These are phyloP conservation scores for Atrina japonica DNA, from an alignment of 2,888 invertebrate genomes.

Conservation along the genomic window DNA sequence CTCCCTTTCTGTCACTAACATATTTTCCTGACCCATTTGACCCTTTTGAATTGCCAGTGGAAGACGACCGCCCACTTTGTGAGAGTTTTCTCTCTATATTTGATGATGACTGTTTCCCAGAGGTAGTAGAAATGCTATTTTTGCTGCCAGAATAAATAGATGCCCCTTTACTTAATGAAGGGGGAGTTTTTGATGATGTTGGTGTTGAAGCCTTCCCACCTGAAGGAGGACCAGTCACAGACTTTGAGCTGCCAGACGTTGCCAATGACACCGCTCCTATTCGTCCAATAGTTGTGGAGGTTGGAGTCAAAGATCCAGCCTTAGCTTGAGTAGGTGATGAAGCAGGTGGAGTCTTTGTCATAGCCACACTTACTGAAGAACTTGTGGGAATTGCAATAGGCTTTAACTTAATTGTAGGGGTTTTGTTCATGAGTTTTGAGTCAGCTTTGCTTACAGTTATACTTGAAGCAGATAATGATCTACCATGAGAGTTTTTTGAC, in stretches of 20 bases:
- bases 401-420: slow-evolving; percentile 76
- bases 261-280: slow-evolving; percentile 61
- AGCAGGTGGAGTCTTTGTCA: slow-evolving; percentile 26
- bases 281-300: slow-evolving; percentile 60
- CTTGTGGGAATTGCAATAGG: slow-evolving; percentile 86
- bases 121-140: slow-evolving; percentile 23
- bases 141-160: slow-evolving; percentile 32
- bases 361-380: slow-evolving; percentile 40
- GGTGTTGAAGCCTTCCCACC: slow-evolving; percentile 23
- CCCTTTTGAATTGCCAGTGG: slow-evolving; percentile 34
- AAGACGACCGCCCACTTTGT: slow-evolving; percentile 19
- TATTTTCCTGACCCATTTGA: slow-evolving; percentile 35
- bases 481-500: slow-evolving; percentile 46
- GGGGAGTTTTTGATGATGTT: slow-evolving; percentile 31
- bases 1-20: slow-evolving; percentile 31
- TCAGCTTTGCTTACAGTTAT: slow-evolving; percentile 64
- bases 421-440: slow-evolving; percentile 70
- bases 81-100: slow-evolving; percentile 34
- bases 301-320: slow-evolving; percentile 48
- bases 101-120: slow-evolving; percentile 20
- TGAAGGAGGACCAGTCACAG: slow-evolving; percentile 15
- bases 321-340: slow-evolving; percentile 38
- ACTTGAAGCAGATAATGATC: slow-evolving; percentile 27
- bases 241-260: slow-evolving; percentile 48
- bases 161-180: slow-evolving; percentile 22